These are phyloP conservation scores for Microtus montanus DNA, from an alignment of 2,113 vertebrate species.

Conservation along the genomic window DNA sequence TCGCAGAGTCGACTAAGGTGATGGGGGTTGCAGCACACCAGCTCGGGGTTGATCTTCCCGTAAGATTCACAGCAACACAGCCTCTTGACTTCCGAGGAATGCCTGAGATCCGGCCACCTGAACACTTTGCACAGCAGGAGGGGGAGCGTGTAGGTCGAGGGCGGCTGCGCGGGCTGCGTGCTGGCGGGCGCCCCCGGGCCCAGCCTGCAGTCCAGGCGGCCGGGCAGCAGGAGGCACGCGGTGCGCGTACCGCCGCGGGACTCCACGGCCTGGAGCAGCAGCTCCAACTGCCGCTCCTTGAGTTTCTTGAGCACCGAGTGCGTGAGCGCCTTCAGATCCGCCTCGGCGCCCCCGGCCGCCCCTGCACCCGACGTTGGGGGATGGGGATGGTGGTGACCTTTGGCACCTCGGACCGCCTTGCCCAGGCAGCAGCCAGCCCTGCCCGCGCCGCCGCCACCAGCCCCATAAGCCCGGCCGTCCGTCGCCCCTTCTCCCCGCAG, in stretches of 20 bases:
- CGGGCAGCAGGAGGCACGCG: constrained; percentile 93
- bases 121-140: constrained; percentile 97
- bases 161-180: constrained; percentile 77
- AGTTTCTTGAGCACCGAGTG: constrained; percentile 94
- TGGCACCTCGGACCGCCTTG: constrained; percentile 89
- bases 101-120: constrained; percentile 97
- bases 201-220: constrained; percentile 92
- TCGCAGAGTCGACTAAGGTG: constrained; percentile 98
- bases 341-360: constrained; percentile 89
- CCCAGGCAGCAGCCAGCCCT: constrained; percentile 94
- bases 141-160: constrained; percentile 90
- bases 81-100: constrained; percentile 96
- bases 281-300: constrained; percentile 97
- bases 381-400: constrained; percentile 79
- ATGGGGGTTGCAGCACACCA: constrained; percentile 98
- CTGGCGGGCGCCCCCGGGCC: constrained; percentile 88
- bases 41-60: constrained; percentile 93
- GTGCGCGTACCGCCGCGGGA: constrained; percentile 93
- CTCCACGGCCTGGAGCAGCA: constrained; percentile 95
- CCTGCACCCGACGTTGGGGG: constrained; percentile 70
- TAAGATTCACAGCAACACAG: constrained; percentile 97
- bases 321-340: constrained; percentile 95
- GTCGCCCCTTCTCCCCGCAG: constrained; percentile 81
- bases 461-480: constrained; percentile 89
- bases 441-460: constrained; percentile 87